Evolutionary conservation across 2,888 invertebrate genomes (phyloP), one percentile per base, ranked within the genome.

Genomic region (Melanostoma scalare): DNA sequence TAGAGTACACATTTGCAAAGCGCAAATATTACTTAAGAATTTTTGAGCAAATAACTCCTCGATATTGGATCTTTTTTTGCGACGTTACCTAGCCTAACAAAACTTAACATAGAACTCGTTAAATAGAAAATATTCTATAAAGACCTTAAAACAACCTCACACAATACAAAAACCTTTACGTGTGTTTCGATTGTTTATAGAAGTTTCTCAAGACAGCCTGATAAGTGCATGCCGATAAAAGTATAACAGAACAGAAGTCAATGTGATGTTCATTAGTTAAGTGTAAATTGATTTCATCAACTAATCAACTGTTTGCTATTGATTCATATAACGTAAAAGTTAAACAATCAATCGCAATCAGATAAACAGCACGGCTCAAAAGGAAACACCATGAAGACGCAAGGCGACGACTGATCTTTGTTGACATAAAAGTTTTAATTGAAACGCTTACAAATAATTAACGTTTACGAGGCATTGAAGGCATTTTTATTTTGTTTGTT

Each of bases 241-340:
- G 42, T 50, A 75, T 56, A 74, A 69, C 67, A 81, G 68, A 82
- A 77, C 81, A 68, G 82, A 63, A 77, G 77, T 82, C 82, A 77
- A 82, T 73, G 72, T 56, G 73, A 77, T 77, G 48, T 68, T 82
- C 68, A 76, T 82, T 82, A 73, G 77, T 82, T 53, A 52, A 82
- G 82, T 82, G 82, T 73, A 68, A 77, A 82, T 77, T 82, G 82
- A 82, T 77, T 77, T 35, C 63, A 69, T 77, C 77, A 82, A 76
- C 72, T 81, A 50, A 42, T 10, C 46, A 38, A 72, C 55, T 61
- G 55, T 67, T 53, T 75, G 31, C 44, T 56, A 61, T 65, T 61
- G 40, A 67, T 50, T 75, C n/a, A 63, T 69, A 56, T 60, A 71
- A 61, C 44, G 58, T 77, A 35, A 61, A 61, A 68, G n/a, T 55